Evolutionary conservation across 2,888 invertebrate species (phyloP).

Genomic region (Temnothorax unifasciatus): DNA sequence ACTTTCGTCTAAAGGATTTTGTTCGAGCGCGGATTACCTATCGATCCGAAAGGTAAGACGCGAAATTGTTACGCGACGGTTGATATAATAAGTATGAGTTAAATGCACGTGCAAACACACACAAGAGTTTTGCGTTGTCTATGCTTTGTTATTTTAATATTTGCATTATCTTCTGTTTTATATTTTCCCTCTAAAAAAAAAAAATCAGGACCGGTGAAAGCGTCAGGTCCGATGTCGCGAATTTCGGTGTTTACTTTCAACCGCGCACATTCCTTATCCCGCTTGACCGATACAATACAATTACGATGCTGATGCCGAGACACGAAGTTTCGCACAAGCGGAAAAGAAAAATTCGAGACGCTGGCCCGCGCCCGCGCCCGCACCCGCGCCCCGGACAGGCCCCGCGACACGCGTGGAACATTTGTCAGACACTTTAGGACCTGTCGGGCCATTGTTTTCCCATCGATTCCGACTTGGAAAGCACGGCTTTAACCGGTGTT

Average conservation of each 20-base stretch:
- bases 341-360: constrained; percentile 37
- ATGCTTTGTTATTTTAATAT: neutral
- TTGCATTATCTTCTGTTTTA: neutral
- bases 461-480: constrained; percentile 82
- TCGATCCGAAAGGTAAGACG: neutral
- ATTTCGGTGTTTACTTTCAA: neutral
- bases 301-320: constrained; percentile 34
- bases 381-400: neutral
- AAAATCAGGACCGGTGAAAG: neutral
- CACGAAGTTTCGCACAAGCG: constrained; percentile 21
- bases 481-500: constrained; percentile 84
- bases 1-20: constrained; percentile 23
- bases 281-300: constrained; percentile 31
- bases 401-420: constrained; percentile 80
- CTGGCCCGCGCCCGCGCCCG: neutral
- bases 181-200: constrained; percentile 3
- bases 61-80: neutral
- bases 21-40: neutral
- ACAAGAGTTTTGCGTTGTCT: neutral
- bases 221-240: neutral
- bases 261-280: constrained; percentile 8
- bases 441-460: constrained; percentile 83
- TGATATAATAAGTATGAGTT: neutral
- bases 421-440: constrained; percentile 84
- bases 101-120: neutral